phyloP scores from a whole-genome alignment of 2,113 vertebrate genomes.

The Turdus rufiventris region DNA sequence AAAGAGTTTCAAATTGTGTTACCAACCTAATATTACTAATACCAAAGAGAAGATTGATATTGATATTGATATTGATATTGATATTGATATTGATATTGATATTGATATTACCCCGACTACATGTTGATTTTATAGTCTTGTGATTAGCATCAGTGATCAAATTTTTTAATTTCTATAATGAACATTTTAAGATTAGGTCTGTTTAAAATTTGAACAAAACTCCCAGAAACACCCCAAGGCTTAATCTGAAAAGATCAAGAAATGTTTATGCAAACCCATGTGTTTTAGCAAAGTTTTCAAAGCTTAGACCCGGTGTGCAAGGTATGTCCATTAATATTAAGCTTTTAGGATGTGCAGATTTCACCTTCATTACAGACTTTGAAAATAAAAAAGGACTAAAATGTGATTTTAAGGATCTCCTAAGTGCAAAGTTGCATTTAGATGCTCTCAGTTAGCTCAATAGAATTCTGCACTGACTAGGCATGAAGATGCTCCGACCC shows the following conservation, averaged over 20 bases:
- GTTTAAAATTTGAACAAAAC: background rate
- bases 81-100: too few species aligned
- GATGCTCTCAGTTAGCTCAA: background rate
- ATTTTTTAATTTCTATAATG: background rate
- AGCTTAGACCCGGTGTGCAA: background rate
- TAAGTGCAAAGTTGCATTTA: background rate
- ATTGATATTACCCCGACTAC: background rate
- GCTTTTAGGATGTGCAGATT: background rate
- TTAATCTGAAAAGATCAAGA: background rate
- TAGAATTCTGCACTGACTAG: background rate
- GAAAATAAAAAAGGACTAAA: background rate
- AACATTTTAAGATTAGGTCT: background rate
- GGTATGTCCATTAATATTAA: background rate
- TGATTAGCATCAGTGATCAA: background rate
- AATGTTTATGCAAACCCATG: background rate
- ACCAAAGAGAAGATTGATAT: background rate
- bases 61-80: too few species aligned
- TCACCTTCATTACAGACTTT: background rate
- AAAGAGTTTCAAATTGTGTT: background rate
- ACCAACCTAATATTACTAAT: background rate
- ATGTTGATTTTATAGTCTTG: background rate
- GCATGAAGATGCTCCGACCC: background rate
- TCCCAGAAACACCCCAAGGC: background rate
- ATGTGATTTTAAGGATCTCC: background rate
- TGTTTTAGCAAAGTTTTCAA: background rate